phyloP scores from a whole-genome alignment of 2,888 invertebrate genomes.

The Iselma pallidipennis region DNA sequence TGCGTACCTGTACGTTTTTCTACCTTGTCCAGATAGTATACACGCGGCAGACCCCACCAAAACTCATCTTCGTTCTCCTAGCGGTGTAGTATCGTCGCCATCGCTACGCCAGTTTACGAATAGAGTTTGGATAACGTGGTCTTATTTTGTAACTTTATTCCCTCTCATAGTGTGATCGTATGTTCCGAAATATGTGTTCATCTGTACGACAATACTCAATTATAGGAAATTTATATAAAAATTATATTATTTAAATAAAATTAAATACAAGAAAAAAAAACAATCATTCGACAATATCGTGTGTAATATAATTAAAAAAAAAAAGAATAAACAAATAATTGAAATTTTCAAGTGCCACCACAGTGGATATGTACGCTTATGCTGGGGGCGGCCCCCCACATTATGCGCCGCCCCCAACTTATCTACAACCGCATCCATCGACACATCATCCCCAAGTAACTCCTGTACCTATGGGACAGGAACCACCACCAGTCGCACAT shows the following conservation, averaged over 20 bases:
- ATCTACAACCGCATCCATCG: constrained; percentile 53
- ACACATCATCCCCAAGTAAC: constrained; percentile 47
- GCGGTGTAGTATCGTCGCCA: constrained; percentile 23
- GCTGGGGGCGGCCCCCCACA: constrained; percentile 57
- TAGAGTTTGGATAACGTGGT: constrained; percentile 3
- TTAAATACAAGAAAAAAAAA: too few species aligned
- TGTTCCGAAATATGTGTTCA: constrained; percentile 18
- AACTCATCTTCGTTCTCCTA: constrained; percentile 27
- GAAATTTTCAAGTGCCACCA: constrained; percentile 17
- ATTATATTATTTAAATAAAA: not conserved
- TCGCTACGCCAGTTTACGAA: constrained; percentile 11
- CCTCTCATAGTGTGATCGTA: constrained; percentile 10
- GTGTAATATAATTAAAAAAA: too few species aligned
- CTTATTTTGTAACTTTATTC: constrained; percentile 5
- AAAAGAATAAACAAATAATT: too few species aligned
- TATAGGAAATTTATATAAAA: not conserved
- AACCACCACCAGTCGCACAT: constrained; percentile 51
- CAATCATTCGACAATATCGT: too few species aligned
- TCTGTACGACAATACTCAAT: not conserved
- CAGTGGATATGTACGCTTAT: constrained; percentile 56
- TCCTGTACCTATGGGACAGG: constrained; percentile 38
- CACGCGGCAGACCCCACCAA: constrained; percentile 23
- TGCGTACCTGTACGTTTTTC: not conserved
- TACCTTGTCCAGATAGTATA: constrained; percentile 16
- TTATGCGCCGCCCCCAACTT: constrained; percentile 57